A percentile compares a stretch with the other conserved stretches of the same genome.
phyloP scores from a whole-genome alignment of 2,797 vertebrate genomes.

The Esox masquinongy region DNA sequence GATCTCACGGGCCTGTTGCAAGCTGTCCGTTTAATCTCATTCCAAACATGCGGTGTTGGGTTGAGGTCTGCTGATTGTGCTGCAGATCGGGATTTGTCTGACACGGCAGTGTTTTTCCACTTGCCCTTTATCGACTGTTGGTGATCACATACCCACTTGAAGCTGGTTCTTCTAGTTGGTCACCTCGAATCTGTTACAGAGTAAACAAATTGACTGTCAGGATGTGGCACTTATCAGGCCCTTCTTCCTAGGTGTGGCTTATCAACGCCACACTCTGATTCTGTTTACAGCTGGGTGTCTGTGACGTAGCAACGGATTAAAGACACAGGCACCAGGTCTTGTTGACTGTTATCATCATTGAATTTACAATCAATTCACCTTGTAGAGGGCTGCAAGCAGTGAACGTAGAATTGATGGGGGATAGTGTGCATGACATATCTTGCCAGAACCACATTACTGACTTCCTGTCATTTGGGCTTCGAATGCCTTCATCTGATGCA shows the following conservation, averaged over 20 bases:
- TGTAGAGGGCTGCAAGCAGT: constrained; percentile 24
- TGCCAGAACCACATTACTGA: constrained; percentile 56
- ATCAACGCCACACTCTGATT: constrained; percentile 50
- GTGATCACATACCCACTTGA: no score
- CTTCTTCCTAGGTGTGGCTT: constrained; percentile 29
- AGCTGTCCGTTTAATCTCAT: no score
- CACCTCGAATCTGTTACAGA: constrained; percentile 25
- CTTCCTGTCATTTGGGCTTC: constrained; percentile 40
- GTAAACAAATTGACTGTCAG: constrained; percentile 23
- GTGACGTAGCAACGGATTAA: constrained; percentile 43
- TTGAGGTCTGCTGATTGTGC: no score
- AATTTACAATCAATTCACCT: constrained; percentile 58
- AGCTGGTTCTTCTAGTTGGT: not conserved
- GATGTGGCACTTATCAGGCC: constrained; percentile 27
- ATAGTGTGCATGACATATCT: constrained; percentile 63
- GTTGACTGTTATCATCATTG: constrained; percentile 59
- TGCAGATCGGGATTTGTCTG: no score
- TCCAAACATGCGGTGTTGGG: no score
- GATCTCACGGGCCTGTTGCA: no score
- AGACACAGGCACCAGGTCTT: constrained; percentile 49
- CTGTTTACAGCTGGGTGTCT: constrained; percentile 39
- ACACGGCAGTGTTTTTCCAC: no score
- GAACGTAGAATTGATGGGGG: constrained; percentile 50
- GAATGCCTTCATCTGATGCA: constrained; percentile 30
- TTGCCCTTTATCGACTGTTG: no score